A percentile compares a stretch with the other conserved stretches of the same genome.
Evolutionary conservation across 2,113 vertebrate species (phyloP).

Genomic region (Pseudorasbora parva): DNA sequence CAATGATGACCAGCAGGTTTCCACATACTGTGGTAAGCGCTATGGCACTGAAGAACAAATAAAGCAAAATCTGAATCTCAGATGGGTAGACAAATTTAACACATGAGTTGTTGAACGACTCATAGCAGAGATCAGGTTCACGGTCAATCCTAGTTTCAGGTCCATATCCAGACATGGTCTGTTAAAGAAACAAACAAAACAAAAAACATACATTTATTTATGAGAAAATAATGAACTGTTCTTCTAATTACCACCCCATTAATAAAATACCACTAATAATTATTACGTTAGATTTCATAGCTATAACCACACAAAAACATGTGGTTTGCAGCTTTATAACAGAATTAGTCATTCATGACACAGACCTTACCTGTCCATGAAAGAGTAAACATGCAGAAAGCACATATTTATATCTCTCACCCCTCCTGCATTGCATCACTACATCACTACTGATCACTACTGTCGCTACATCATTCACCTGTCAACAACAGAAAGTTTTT

Average conservation of each 20-base stretch:
- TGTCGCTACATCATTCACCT: neutral
- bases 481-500: slow-evolving; percentile 5
- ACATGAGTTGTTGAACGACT: slow-evolving; percentile 57
- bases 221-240: neutral
- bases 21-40: slow-evolving; percentile 57
- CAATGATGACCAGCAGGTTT: slow-evolving; percentile 60
- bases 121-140: slow-evolving; percentile 52
- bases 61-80: slow-evolving; percentile 52
- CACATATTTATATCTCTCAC: neutral
- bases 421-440: neutral
- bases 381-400: neutral
- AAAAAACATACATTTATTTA: neutral
- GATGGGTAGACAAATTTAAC: slow-evolving; percentile 33
- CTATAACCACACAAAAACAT: neutral
- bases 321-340: neutral
- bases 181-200: neutral
- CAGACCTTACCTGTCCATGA: neutral
- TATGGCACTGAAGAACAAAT: slow-evolving; percentile 49
- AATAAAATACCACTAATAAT: neutral
- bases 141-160: neutral
- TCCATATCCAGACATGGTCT: slow-evolving; percentile 24
- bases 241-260: too few species aligned
- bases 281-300: neutral
- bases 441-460: too few species aligned
- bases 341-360: neutral